These are phyloP conservation scores for Xerus rutilus DNA, from an alignment of 2,797 vertebrate species.

Conservation along the genomic window DNA sequence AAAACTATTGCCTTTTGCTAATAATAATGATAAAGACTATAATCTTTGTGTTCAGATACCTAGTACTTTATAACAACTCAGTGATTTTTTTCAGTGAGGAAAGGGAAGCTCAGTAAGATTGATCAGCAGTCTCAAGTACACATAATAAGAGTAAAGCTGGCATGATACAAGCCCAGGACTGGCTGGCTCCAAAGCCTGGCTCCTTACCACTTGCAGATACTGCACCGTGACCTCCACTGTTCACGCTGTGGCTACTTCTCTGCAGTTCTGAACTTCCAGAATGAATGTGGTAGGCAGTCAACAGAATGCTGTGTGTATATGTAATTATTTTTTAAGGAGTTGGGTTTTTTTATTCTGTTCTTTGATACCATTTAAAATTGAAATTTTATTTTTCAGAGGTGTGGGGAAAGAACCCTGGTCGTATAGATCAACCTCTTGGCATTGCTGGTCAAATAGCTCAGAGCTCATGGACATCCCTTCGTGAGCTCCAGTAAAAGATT, in stretches of 20 bases:
- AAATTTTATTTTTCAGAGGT: neutral
- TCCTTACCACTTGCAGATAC: neutral
- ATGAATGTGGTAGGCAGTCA: neutral
- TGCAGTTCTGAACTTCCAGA: neutral
- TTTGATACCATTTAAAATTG: slow-evolving; percentile 2
- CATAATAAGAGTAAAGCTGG: neutral
- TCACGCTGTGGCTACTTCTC: neutral
- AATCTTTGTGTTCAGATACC: neutral
- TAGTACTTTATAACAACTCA: neutral
- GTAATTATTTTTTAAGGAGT: slow-evolving; percentile 19
- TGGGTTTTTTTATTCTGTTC: neutral
- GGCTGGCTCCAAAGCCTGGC: neutral
- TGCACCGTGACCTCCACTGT: neutral
- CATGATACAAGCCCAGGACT: neutral
- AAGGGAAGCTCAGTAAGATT: neutral
- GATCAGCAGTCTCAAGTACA: neutral
- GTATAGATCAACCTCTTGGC: neutral
- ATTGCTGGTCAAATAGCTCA: neutral
- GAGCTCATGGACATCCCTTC: neutral
- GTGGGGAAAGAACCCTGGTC: neutral
- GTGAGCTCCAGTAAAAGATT: neutral
- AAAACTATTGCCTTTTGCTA: slow-evolving; percentile 7
- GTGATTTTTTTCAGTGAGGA: neutral
- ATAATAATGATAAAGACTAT: neutral
- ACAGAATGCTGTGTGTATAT: neutral